Percentiles rank a stretch among this genome's conserved stretches.
These are phyloP conservation scores for Ispidina picta DNA, from an alignment of 2,797 vertebrate genomes.

Conservation along the genomic window DNA sequence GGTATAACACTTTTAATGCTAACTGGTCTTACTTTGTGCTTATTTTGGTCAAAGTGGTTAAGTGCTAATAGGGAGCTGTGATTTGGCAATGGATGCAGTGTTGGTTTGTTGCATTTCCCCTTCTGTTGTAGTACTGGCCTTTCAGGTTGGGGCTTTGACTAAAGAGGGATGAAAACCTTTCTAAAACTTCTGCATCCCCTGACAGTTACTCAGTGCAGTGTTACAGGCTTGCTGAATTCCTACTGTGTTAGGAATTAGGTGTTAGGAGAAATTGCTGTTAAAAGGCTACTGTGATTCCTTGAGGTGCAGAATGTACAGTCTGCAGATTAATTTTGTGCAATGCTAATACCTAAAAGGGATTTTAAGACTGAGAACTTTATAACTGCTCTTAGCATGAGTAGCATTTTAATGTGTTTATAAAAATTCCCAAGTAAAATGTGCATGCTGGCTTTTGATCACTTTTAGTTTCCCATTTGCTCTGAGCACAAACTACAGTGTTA, in stretches of 20 bases:
- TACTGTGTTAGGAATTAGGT: background rate
- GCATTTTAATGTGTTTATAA: background rate
- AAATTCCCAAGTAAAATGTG: background rate
- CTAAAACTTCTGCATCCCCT: background rate
- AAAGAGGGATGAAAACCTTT: background rate
- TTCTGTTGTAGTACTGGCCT: background rate
- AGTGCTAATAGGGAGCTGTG: background rate
- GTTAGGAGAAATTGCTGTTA: background rate
- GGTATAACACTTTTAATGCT: background rate
- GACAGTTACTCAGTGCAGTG: background rate
- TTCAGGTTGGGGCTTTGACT: background rate
- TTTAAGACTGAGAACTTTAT: slow-evolving; percentile 14
- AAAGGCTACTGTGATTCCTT: background rate
- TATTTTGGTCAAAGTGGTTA: slow-evolving; percentile 1
- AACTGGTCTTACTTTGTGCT: background rate
- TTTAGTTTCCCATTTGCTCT: background rate
- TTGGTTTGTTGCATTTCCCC: background rate
- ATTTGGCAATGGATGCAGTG: background rate
- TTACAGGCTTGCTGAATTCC: background rate
- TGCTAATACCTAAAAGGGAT: slow-evolving; percentile 32
- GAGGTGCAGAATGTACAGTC: background rate
- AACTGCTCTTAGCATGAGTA: background rate
- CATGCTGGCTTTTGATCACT: background rate
- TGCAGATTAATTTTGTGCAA: slow-evolving; percentile 9
- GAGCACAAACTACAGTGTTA: background rate